phyloP scores from a whole-genome alignment of 2,888 invertebrate genomes.

The Acleris sparsana region DNA sequence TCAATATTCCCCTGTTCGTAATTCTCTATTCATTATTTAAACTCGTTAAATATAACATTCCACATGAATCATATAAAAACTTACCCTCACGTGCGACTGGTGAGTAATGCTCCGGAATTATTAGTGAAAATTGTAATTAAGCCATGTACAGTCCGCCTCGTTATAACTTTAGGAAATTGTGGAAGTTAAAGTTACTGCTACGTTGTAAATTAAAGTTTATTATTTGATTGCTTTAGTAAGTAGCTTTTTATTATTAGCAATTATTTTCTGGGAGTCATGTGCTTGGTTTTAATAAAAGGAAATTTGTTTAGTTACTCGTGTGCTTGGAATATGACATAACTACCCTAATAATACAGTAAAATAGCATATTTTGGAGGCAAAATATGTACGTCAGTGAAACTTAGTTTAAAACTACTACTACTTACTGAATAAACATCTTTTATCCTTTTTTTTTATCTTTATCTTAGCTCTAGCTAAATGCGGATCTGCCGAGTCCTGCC shows the following conservation, averaged over 20 bases:
- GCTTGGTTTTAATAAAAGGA: not conserved
- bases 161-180: conserved; percentile 41
- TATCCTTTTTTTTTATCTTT: no score
- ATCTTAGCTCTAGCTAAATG: no score
- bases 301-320: not conserved
- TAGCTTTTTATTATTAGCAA: conserved; percentile 11
- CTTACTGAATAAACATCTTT: no score
- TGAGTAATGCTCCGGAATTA: not conserved
- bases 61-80: not conserved
- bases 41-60: no score
- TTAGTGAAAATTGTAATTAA: not conserved
- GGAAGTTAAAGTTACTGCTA: conserved; percentile 38
- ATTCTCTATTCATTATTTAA: no score
- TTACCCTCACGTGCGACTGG: not conserved
- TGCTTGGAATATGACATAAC: no score
- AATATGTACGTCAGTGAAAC: no score
- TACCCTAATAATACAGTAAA: no score
- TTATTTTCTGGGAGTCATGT: not conserved
- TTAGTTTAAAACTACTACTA: no score
- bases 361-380: no score
- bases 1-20: no score
- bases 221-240: conserved; percentile 3
- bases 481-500: no score
- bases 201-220: conserved; percentile 39
- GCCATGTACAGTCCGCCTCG: conserved; percentile 9